These are phyloP conservation scores for Apodemia mormo DNA, from an alignment of 2,888 invertebrate species.

Conservation along the genomic window DNA sequence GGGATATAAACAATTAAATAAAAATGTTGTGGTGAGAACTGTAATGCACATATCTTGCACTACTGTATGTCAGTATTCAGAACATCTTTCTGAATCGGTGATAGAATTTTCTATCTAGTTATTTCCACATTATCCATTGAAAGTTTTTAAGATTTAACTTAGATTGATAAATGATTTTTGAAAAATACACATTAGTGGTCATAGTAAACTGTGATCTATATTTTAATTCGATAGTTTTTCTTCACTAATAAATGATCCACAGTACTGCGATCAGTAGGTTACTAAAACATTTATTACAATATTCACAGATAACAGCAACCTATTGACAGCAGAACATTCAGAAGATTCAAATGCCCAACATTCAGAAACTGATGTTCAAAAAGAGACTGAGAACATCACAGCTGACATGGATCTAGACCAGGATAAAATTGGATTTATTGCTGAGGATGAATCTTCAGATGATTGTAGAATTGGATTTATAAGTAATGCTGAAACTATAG, in stretches of 20 bases:
- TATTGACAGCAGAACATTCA: slow-evolving; percentile 58
- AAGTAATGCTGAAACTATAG: not conserved
- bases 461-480: not conserved
- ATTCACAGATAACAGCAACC: slow-evolving; percentile 60
- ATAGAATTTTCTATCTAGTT: no score
- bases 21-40: no score
- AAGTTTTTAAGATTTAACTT: no score
- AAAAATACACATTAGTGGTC: no score
- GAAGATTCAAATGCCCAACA: slow-evolving; percentile 62
- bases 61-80: no score
- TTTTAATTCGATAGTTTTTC: no score
- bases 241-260: not conserved
- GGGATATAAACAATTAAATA: no score
- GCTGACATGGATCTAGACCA: slow-evolving; percentile 19
- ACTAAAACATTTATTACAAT: not conserved
- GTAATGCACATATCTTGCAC: no score
- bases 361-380: slow-evolving; percentile 44
- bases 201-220: no score
- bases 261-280: not conserved
- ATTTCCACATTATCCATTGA: no score
- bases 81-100: no score
- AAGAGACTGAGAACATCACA: slow-evolving; percentile 23
- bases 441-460: slow-evolving; percentile 12
- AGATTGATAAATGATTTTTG: no score
- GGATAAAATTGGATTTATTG: slow-evolving; percentile 21